These are phyloP conservation scores for Brachyptera putata DNA, from an alignment of 2,888 invertebrate species.

Conservation along the genomic window DNA sequence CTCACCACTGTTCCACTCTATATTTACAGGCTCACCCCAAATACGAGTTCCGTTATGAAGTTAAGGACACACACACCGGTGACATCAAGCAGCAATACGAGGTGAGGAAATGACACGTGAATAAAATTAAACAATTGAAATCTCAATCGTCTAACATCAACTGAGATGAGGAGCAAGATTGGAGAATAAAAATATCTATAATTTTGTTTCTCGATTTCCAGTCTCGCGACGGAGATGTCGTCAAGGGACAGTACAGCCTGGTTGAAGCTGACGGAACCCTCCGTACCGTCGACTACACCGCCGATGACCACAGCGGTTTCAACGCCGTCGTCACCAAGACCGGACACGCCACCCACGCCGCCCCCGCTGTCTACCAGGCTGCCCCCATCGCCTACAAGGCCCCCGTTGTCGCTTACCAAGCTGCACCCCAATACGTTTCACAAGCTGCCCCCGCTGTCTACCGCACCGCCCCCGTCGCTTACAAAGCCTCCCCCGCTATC, in stretches of 20 bases:
- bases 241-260: conserved; percentile 5
- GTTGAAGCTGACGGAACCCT: background rate
- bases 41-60: background rate
- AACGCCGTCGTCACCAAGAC: conserved; percentile 2
- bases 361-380: background rate
- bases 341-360: background rate
- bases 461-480: no score
- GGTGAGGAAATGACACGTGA: background rate
- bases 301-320: background rate
- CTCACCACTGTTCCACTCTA: background rate
- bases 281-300: background rate
- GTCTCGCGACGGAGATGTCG: background rate
- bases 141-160: no score
- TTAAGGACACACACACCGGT: background rate
- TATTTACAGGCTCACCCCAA: background rate
- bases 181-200: no score
- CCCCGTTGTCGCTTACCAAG: no score
- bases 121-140: no score
- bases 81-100: background rate
- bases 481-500: background rate
- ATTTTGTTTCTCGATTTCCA: background rate
- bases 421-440: no score
- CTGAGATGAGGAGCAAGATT: no score
- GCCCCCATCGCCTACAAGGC: background rate
- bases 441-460: no score